Evolutionary conservation across 2,888 invertebrate species (phyloP), one percentile per base, ranked within the genome.

Genomic region (Polydesmus complanatus): DNA sequence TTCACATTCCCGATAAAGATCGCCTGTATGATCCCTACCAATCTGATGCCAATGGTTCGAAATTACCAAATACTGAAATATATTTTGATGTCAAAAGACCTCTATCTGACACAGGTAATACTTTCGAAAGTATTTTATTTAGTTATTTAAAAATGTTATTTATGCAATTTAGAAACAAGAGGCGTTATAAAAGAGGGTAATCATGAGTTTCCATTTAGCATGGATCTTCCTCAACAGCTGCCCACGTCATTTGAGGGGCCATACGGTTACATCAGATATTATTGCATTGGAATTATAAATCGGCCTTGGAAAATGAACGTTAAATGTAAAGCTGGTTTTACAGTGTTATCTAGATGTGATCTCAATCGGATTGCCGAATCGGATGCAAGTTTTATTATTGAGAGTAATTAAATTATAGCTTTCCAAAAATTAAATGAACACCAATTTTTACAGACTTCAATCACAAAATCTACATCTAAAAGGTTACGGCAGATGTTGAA

Each of bases 171-270:
- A 51, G 51, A 22, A 21, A 51, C 51, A 8, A 3, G 22, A 19
- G 51, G 22, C 5, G 22, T 22, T 3, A n/a, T 51, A 8, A 22
- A 8, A 11, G 51, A 8, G 5, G 51, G 51, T 11, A 8, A 51
- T 51, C 22, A 51, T 22, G 19, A 51, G 19, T 51, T 51, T 51
- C 51, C 51, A 14, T 51, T 51, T 19, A 22, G 19, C 22, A 51
- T 51, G 51, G 22, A n/a, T 51, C 51, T 51, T 51, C 51, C 51
- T 22, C n/a, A 21, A n/a, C 22, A 51, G 8, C 19, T 51, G 19
- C 63, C 63, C 3, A 23, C 60, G 19, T 63, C 63, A 3, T 63
- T 63, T 54, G 63, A 63, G 55, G 63, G 63, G 1, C 23, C 26
- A 2, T 50, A 61, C 23, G 63, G 63, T 1, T 26, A 22, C 23